Evolutionary conservation across 2,797 vertebrate species (phyloP).

Genomic region (Sciurus carolinensis): DNA sequence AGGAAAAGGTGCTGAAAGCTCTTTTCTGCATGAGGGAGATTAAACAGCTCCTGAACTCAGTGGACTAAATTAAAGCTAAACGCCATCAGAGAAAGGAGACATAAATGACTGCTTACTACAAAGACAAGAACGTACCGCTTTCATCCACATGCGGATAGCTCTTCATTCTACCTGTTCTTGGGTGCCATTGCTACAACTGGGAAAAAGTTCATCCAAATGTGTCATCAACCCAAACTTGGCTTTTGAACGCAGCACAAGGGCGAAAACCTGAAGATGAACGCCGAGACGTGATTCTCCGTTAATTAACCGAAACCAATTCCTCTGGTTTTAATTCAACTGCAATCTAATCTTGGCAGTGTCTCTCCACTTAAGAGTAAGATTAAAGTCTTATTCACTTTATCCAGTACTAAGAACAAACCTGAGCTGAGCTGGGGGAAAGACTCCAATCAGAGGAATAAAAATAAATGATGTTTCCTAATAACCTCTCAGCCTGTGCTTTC

Average conservation of each 20-base stretch:
- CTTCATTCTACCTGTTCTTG: neutral
- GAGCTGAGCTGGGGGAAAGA: neutral
- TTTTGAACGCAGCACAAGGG: neutral
- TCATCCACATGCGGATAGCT: too few relatives aligned
- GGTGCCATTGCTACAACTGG: neutral
- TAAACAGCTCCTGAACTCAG: neutral
- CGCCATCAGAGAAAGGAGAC: neutral
- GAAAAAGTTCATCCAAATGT: neutral
- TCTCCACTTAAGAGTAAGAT: constrained; percentile 17
- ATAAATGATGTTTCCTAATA: neutral
- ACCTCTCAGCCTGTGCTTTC: neutral
- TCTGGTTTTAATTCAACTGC: constrained; percentile 35
- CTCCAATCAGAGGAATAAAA: neutral
- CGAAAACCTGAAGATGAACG: neutral
- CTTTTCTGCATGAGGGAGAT: constrained; percentile 71
- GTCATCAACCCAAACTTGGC: neutral
- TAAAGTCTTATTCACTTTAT: constrained; percentile 48
- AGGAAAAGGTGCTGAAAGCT: constrained; percentile 36
- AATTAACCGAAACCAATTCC: constrained; percentile 45
- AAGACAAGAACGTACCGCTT: neutral
- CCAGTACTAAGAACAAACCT: neutral
- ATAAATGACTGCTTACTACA: neutral
- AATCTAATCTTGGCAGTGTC: constrained; percentile 44
- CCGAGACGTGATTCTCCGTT: neutral
- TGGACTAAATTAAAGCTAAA: neutral